Percentiles rank a stretch among this genome's conserved stretches.
Evolutionary conservation across 2,888 invertebrate species (phyloP).

Genomic region (Myopa testacea): DNA sequence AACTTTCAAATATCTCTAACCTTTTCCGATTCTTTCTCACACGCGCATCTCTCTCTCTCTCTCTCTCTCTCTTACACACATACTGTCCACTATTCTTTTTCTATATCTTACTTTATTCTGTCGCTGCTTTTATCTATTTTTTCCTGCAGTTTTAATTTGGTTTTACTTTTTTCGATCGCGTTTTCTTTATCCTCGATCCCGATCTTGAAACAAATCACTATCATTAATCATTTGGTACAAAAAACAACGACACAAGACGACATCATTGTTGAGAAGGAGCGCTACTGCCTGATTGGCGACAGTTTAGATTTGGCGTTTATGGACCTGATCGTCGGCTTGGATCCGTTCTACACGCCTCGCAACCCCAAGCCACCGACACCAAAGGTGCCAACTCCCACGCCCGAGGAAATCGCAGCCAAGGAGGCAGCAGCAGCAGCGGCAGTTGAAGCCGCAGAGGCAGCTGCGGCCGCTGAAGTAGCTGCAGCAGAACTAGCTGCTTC

Average conservation of each 20-base stretch:
- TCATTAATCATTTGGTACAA: slow-evolving; percentile 53
- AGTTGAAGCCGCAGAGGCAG: slow-evolving; percentile 59
- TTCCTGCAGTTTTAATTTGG: slow-evolving; percentile 9
- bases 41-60: slow-evolving; percentile 17
- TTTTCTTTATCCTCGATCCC: slow-evolving; percentile 51
- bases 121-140: background rate
- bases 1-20: slow-evolving; percentile 29
- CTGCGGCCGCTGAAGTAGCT: slow-evolving; percentile 52
- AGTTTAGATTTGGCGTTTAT: slow-evolving; percentile 95
- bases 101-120: slow-evolving; percentile 25
- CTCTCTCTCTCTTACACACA: slow-evolving; percentile 22
- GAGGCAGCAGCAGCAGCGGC: slow-evolving; percentile 64
- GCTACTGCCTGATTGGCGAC: slow-evolving; percentile 92
- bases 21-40: slow-evolving; percentile 4
- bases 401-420: slow-evolving; percentile 63
- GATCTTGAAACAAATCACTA: slow-evolving; percentile 45
- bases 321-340: slow-evolving; percentile 78
- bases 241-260: slow-evolving; percentile 73
- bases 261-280: slow-evolving; percentile 89
- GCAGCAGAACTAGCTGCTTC: slow-evolving; percentile 56
- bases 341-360: slow-evolving; percentile 68
- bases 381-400: slow-evolving; percentile 64
- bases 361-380: slow-evolving; percentile 69
- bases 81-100: background rate
- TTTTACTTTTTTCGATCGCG: slow-evolving; percentile 48